These are phyloP conservation scores for Rhyacophila brunnea DNA, from an alignment of 1,140 invertebrate genomes.

Conservation along the genomic window DNA sequence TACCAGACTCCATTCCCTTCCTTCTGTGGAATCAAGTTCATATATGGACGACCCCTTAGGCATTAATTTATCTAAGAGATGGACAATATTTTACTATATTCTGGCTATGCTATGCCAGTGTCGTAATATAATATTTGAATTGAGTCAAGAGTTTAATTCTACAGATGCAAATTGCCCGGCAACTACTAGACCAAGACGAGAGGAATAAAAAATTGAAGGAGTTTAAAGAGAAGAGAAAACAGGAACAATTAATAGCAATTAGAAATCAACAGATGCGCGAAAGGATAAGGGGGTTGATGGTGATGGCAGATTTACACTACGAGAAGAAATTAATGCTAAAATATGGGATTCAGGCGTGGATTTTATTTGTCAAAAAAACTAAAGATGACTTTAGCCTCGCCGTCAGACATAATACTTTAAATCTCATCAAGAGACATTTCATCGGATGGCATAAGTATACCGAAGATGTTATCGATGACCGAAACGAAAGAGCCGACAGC, in stretches of 20 bases:
- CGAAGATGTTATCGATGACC: constrained; percentile 47
- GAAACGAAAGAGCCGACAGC: constrained; percentile 49
- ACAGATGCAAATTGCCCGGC: constrained; percentile 40
- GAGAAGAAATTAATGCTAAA: constrained; percentile 52
- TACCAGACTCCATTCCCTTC: too few species aligned
- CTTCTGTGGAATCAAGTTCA: too few species aligned
- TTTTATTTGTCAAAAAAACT: constrained; percentile 50
- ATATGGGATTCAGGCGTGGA: constrained; percentile 54
- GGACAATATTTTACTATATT: too few species aligned
- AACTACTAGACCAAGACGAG: constrained; percentile 61
- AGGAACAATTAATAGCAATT: constrained; percentile 60
- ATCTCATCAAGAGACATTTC: constrained; percentile 52
- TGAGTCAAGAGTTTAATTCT: neutral
- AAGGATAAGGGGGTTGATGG: constrained; percentile 51
- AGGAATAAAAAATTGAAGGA: constrained; percentile 57
- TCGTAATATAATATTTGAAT: too few species aligned
- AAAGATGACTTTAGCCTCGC: constrained; percentile 52
- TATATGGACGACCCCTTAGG: too few species aligned
- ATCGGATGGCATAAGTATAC: constrained; percentile 54
- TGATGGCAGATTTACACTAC: constrained; percentile 60
- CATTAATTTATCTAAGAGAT: too few species aligned
- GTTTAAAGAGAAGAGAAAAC: constrained; percentile 57
- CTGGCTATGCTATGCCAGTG: too few species aligned
- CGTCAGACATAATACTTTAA: constrained; percentile 46
- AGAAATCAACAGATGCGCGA: constrained; percentile 54